These are phyloP conservation scores for Laterallus jamaicensis DNA, from an alignment of 2,113 vertebrate genomes.

Conservation along the genomic window DNA sequence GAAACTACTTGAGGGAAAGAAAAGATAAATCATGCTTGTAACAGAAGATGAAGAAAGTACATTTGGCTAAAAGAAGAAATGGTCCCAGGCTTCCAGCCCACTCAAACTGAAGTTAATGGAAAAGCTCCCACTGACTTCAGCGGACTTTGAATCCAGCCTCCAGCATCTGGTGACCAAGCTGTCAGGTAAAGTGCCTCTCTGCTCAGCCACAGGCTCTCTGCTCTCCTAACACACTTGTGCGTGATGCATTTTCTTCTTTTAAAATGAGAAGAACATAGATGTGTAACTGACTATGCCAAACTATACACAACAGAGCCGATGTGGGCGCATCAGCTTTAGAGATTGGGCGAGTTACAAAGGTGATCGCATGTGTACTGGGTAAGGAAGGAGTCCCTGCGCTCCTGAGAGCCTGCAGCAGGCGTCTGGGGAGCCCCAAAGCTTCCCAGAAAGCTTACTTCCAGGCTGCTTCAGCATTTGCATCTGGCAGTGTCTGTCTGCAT, in stretches of 20 bases:
- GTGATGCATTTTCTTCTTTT: neutral
- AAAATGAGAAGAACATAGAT: neutral
- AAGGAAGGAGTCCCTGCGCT: neutral
- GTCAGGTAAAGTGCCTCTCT: neutral
- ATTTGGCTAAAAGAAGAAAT: neutral
- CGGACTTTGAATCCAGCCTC: neutral
- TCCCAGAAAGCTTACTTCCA: neutral
- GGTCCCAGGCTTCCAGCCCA: neutral
- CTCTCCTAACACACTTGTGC: slow-evolving; percentile 25
- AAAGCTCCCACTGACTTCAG: neutral
- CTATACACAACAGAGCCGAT: neutral
- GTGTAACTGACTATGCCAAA: neutral
- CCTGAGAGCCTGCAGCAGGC: slow-evolving; percentile 45
- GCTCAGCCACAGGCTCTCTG: neutral
- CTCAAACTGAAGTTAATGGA: neutral
- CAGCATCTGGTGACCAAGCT: neutral
- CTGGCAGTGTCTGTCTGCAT: neutral
- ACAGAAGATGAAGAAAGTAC: slow-evolving; percentile 42
- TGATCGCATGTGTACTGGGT: neutral
- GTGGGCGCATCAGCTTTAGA: neutral
- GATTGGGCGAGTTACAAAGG: neutral
- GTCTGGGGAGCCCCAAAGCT: neutral
- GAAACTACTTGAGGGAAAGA: slow-evolving; percentile 16
- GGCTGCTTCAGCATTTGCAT: neutral
- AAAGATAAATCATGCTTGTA: neutral